Percentiles rank a stretch among this genome's conserved stretches.
phyloP scores from a whole-genome alignment of 2,888 invertebrate genomes.

The Lacanobia wlatinum region DNA sequence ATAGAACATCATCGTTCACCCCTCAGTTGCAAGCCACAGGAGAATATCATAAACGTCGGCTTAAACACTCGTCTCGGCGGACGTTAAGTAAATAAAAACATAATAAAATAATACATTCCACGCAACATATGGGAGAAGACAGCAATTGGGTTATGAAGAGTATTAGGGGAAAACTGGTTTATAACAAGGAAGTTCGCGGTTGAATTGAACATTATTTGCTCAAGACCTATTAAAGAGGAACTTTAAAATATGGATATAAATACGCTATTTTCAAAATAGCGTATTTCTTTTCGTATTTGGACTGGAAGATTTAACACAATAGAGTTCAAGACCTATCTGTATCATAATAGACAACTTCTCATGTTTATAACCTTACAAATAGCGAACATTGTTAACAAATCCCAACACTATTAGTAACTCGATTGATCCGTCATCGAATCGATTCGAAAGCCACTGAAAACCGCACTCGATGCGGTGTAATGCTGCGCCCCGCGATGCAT shows the following conservation, averaged over 20 bases:
- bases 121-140: constrained; percentile 86
- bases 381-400: constrained; percentile 51
- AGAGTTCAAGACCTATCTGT: constrained; percentile 9
- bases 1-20: constrained; percentile 84
- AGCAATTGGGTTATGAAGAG: constrained; percentile 69
- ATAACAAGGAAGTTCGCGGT: constrained; percentile 29
- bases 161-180: constrained; percentile 59
- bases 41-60: constrained; percentile 90
- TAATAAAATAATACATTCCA: constrained; percentile 90
- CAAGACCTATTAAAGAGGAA: not conserved
- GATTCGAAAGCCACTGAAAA: constrained; percentile 74
- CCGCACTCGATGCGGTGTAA: constrained; percentile 74
- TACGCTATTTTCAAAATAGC: not conserved
- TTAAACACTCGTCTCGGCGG: constrained; percentile 89
- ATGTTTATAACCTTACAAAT: constrained; percentile 38
- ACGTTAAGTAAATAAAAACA: constrained; percentile 89
- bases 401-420: constrained; percentile 55
- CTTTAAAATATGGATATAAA: not conserved
- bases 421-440: constrained; percentile 79
- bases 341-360: constrained; percentile 20
- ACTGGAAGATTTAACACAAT: not conserved
- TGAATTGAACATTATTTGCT: constrained; percentile 8
- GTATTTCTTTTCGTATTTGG: not conserved
- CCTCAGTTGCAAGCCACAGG: constrained; percentile 85
- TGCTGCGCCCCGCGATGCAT: constrained; percentile 84